Conservation (phyloP, 2,113 vertebrate genomes). For the Sebastes fasciatus region DNA sequence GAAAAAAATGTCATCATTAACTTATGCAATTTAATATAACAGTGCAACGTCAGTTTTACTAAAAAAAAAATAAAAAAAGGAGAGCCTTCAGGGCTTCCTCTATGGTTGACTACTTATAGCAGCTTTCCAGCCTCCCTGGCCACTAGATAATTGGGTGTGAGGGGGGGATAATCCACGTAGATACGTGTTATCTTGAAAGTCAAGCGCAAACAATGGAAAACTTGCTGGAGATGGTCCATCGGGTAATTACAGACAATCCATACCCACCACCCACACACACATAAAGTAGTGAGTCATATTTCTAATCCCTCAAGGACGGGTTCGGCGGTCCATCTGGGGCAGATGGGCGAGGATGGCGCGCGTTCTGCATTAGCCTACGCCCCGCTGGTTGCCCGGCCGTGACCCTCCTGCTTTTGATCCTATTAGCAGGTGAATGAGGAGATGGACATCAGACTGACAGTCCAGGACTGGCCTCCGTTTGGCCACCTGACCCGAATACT, state of each 20-base stretch:
- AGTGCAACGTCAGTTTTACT: not conserved
- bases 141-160: slow-evolving; percentile 47
- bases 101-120: not conserved
- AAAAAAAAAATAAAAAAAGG: not conserved
- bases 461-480: slow-evolving; percentile 45
- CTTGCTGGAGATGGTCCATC: slow-evolving; percentile 60
- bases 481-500: slow-evolving; percentile 65
- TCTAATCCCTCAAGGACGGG: slow-evolving; percentile 69
- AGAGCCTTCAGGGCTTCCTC: not conserved
- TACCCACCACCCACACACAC: slow-evolving; percentile 21
- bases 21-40: not conserved
- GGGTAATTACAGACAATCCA: slow-evolving; percentile 66
- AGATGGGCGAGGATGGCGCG: slow-evolving; percentile 77
- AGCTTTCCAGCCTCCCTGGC: not conserved
- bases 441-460: slow-evolving; percentile 81
- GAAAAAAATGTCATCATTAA: not conserved
- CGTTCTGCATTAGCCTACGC: slow-evolving; percentile 68
- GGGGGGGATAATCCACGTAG: slow-evolving; percentile 69
- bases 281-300: slow-evolving; percentile 60
- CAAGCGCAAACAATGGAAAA: slow-evolving; percentile 74
- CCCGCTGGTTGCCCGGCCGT: slow-evolving; percentile 48
- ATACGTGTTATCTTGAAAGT: slow-evolving; percentile 77
- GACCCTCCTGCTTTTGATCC: slow-evolving; percentile 81
- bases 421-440: slow-evolving; percentile 80
- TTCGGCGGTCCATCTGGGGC: slow-evolving; percentile 63